These are phyloP conservation scores for Drosophila ezoana DNA, from an alignment of 2,888 invertebrate genomes.

Conservation along the genomic window DNA sequence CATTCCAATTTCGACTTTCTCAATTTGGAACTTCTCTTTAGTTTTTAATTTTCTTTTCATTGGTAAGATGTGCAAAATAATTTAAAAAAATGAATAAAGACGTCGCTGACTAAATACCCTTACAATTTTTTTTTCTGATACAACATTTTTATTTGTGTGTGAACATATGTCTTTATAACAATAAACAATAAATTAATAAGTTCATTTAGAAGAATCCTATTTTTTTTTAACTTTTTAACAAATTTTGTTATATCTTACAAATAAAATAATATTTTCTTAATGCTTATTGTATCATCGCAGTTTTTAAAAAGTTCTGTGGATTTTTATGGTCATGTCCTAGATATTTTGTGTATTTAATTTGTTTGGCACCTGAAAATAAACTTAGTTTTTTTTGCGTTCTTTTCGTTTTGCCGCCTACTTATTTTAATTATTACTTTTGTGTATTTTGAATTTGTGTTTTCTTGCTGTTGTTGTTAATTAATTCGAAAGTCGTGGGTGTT, in stretches of 20 bases:
- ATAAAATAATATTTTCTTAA: too few species aligned
- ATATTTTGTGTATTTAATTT: background rate
- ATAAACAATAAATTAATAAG: too few species aligned
- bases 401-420: constrained; percentile 3
- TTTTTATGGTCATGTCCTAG: background rate
- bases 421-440: constrained; percentile 19
- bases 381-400: background rate
- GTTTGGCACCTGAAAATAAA: constrained; percentile 1
- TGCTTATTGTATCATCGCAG: background rate
- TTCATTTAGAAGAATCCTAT: too few species aligned
- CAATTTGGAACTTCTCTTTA: too few species aligned
- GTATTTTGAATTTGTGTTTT: constrained; percentile 40
- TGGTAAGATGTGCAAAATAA: background rate
- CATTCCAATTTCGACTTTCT: too few species aligned
- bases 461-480: constrained; percentile 37
- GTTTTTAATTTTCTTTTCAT: background rate
- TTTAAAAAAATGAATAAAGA: background rate
- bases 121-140: background rate
- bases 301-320: background rate
- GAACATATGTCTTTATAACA: too few species aligned
- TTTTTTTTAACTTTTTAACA: too few species aligned
- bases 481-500: constrained; percentile 74
- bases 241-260: background rate
- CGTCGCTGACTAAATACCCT: background rate
- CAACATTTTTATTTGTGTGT: too few species aligned